Percentiles rank a stretch among this genome's conserved stretches.
These are phyloP conservation scores for Chrysemys picta DNA, from an alignment of 2,113 vertebrate genomes.

Conservation along the genomic window DNA sequence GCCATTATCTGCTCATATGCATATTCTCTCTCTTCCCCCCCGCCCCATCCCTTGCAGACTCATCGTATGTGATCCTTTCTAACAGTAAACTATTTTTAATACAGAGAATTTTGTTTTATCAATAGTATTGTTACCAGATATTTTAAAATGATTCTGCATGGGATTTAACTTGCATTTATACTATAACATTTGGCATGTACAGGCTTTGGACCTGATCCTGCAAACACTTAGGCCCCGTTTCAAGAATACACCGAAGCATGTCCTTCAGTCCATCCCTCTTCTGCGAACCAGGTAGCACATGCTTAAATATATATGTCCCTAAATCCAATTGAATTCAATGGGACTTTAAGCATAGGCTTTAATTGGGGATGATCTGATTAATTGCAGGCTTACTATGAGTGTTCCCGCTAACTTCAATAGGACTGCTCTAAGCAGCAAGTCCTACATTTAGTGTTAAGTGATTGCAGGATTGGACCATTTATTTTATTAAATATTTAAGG, in stretches of 20 bases:
- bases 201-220: not conserved
- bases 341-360: not conserved
- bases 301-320: not conserved
- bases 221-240: not conserved
- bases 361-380: not conserved
- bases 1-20: constrained; percentile 5
- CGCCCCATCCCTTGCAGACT: not conserved
- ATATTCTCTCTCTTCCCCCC: not conserved
- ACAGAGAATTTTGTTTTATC: constrained; percentile 20
- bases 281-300: not conserved
- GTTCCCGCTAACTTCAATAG: not conserved
- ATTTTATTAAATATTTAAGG: not conserved
- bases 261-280: not conserved
- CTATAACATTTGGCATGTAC: not conserved
- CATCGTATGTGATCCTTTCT: constrained; percentile 27
- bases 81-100: constrained; percentile 1
- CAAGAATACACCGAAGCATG: not conserved
- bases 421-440: not conserved
- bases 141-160: not conserved
- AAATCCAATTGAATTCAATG: not conserved
- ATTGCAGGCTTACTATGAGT: not conserved
- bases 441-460: not conserved
- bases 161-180: not conserved
- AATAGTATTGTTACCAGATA: not conserved
- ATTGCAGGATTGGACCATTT: accelerated